Evolutionary conservation across 2,888 invertebrate genomes (phyloP), one percentile per base, ranked within the genome.

Genomic region (Microdon myrmicae): DNA sequence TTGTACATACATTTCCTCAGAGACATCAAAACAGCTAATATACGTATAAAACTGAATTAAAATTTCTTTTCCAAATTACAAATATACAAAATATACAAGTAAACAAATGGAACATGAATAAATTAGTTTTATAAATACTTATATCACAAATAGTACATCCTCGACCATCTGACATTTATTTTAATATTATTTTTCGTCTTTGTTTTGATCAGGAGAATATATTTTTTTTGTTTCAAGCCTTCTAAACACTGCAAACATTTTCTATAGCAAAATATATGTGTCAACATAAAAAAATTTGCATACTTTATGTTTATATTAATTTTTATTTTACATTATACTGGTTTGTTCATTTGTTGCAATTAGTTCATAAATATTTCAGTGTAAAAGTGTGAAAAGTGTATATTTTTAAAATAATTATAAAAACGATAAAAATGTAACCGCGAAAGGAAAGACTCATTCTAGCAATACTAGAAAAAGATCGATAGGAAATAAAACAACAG

Each of bases 41-140:
- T n/a, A n/a, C n/a, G n/a, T n/a, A 59, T 58, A 38, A 31, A 47
- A 41, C 9, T 37, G 28, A 38, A 35, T 12, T 2, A 10, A 43
- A 49, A 31, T 43, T 17, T 45, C 10, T 47, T 34, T 38, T 47
- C 68, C 39, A 49, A 17, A 56, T 26, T 22, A 9, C 22, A 54
- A 34, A 25, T 54, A 58, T 47, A 64, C 64, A 64, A 49, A 68
- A 49, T 60, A 67, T 66, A 71, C 70, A 70, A 70, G 71, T 70
- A 71, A 69, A 70, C 71, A 72, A 72, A 71, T 71, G 69, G 66
- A 70, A 69, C 68, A 68, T 55, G 9, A 54, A 47, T 48, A 49
- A 37, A 34, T 61, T 7, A 43, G 28, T 22, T 12, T 39, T 14
- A 41, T 45, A 39, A 49, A 56, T 28, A 35, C 41, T 10, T 26